Base-by-base conservation (phyloP, 2,113 vertebrate species). In the Garra rufa region DNA sequence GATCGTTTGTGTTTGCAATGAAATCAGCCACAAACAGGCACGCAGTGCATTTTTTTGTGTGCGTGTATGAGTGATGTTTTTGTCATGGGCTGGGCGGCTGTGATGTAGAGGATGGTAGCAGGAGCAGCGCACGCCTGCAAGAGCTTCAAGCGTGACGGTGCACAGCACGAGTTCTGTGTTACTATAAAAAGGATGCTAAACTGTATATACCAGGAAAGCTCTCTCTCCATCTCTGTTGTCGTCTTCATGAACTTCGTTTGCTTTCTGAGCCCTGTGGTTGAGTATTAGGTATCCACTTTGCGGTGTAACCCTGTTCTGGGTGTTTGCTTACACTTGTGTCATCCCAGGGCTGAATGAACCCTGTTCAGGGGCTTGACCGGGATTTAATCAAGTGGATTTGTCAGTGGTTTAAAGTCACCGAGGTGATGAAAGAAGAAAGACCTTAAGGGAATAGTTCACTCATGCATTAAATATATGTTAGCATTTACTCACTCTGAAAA, bases 361-460 rank as follows among this genome's bases (percentile, higher is more conserved):
- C 69, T 71, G 15, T 76, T 38, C n/a, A 30, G 75, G 75, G 50
- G 50, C 50, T 57, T 14, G 50, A n/a, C 75, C 30, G 9, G 50
- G 75, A 76, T 76, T 76, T 57, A 76, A 57, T 55, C 13, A 76
- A 14, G 46, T 30, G 28, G 75, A 57, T 76, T 57, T 38, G 28
- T 76, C 10, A 24, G 19, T 44, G 41, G 21, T 44, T 71, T 71
- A 34, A 41, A 41, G 19, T 21, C 28, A 24, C 75, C 57, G 30
- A 57, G 50, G 28, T 55, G 28, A n/a, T 57, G 21, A n/a, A 76
- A 17, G 8, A 57, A 76, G 13, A 67, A 24, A 67, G 34, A 65
- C 19, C 28, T 46, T 43, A 41, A 24, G 38, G 38, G 38, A 7
- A 55, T 30, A 52, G 63, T 19, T 34, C 63, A 17, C 28, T 6